These are phyloP conservation scores for Petromus typicus DNA, from an alignment of 2,113 vertebrate species.

Conservation along the genomic window DNA sequence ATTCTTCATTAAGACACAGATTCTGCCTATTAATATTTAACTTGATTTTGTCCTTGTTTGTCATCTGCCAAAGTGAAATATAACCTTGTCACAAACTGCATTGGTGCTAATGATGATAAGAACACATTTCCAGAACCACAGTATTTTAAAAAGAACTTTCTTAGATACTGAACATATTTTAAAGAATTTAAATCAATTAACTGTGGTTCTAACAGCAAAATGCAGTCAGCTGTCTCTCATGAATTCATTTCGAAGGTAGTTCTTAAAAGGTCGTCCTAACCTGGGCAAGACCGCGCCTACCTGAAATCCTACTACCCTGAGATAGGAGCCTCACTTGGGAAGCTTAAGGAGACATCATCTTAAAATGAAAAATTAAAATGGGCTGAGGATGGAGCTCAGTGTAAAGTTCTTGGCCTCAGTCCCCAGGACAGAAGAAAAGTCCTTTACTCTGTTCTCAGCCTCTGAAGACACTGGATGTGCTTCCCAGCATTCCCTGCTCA, in stretches of 20 bases:
- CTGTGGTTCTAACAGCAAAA: neutral
- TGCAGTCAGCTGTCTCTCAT: neutral
- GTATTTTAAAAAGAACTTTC: constrained; percentile 24
- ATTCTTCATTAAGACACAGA: neutral
- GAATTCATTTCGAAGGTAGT: neutral
- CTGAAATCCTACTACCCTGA: neutral
- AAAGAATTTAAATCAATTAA: neutral
- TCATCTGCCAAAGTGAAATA: constrained; percentile 40
- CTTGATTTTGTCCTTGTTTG: neutral
- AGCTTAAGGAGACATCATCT: neutral
- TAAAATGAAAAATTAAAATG: neutral
- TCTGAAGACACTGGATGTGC: neutral
- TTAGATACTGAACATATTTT: neutral
- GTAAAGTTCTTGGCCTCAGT: neutral
- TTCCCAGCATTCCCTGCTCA: neutral
- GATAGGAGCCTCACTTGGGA: neutral
- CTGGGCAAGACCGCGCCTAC: neutral
- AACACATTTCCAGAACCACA: neutral
- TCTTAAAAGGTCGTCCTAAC: neutral
- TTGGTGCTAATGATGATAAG: neutral
- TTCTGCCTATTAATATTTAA: constrained; percentile 16
- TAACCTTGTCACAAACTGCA: neutral
- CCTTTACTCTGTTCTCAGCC: neutral
- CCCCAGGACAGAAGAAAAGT: neutral
- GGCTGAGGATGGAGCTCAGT: neutral